phyloP scores from a whole-genome alignment of 2,113 vertebrate species.

The Rhipidura dahli region DNA sequence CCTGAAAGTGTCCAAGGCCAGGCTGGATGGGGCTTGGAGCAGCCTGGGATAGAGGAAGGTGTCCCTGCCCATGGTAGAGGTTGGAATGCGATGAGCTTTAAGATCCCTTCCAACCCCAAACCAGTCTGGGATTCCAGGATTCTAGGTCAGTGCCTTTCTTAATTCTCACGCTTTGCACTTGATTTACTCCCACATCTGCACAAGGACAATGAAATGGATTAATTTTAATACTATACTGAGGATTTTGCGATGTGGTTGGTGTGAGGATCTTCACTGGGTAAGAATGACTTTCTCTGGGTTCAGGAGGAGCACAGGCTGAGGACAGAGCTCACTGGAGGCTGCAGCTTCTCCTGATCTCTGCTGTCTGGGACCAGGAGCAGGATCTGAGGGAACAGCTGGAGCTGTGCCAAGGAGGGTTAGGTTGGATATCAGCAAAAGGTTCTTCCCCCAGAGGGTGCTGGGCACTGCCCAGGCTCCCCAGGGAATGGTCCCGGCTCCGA shows the following conservation, averaged over 20 bases:
- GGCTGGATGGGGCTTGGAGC: not conserved
- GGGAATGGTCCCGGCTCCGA: fast-evolving
- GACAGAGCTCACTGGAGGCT: not conserved
- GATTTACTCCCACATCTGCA: not conserved
- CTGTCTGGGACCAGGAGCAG: not conserved
- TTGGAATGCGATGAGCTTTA: not conserved
- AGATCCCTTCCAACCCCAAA: not conserved
- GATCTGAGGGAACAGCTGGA: not conserved
- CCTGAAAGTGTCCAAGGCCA: not conserved
- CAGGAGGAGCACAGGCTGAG: not conserved
- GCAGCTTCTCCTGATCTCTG: not conserved
- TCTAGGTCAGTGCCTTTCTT: not conserved
- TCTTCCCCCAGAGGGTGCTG: not conserved
- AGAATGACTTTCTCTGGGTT: not conserved
- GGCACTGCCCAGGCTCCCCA: not conserved
- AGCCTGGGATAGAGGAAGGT: not conserved
- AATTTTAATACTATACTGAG: not conserved
- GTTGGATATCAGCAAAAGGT: not conserved
- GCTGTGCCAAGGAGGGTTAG: not conserved
- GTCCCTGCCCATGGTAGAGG: not conserved
- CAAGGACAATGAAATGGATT: not conserved
- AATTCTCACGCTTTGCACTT: not conserved
- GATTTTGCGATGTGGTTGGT: not conserved
- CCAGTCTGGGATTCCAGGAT: not conserved
- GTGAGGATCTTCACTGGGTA: not conserved